Evolutionary conservation across 1,140 invertebrate genomes (phyloP).

Genomic region (Metaphire vulgaris): DNA sequence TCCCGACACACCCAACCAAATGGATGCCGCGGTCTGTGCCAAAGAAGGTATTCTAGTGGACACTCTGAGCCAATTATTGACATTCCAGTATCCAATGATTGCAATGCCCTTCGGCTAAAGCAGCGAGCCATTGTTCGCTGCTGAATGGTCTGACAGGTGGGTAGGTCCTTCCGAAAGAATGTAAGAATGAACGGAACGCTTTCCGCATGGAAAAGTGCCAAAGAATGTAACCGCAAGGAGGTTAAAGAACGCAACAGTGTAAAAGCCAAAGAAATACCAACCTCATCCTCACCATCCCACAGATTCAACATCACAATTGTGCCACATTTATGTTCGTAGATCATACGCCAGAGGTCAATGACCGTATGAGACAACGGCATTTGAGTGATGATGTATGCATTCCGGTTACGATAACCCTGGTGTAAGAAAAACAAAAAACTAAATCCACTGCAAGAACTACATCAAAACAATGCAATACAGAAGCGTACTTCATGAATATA

Average conservation of each 20-base stretch:
- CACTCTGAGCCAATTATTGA: no score
- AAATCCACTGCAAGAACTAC: no score
- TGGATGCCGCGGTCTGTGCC: no score
- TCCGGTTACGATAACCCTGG: constrained; percentile 42
- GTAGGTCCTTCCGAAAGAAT: no score
- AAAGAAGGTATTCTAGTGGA: no score
- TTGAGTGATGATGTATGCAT: constrained; percentile 48
- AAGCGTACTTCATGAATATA: neutral
- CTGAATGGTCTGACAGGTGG: no score
- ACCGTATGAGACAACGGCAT: constrained; percentile 48
- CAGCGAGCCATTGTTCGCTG: no score
- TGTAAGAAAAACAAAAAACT: constrained; percentile 12
- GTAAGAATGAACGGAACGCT: no score
- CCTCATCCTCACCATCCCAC: constrained; percentile 47
- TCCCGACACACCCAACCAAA: no score
- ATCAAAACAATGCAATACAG: neutral
- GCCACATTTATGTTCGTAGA: constrained; percentile 45
- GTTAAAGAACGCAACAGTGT: no score
- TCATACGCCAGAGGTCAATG: constrained; percentile 48
- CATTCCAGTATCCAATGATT: no score
- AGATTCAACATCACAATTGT: constrained; percentile 40
- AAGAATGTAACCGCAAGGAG: neutral
- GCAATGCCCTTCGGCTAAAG: no score
- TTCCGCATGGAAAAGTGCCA: neutral
- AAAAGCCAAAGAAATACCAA: constrained; percentile 26